Conservation (phyloP, 2,113 vertebrate genomes). For the Colius striatus region DNA sequence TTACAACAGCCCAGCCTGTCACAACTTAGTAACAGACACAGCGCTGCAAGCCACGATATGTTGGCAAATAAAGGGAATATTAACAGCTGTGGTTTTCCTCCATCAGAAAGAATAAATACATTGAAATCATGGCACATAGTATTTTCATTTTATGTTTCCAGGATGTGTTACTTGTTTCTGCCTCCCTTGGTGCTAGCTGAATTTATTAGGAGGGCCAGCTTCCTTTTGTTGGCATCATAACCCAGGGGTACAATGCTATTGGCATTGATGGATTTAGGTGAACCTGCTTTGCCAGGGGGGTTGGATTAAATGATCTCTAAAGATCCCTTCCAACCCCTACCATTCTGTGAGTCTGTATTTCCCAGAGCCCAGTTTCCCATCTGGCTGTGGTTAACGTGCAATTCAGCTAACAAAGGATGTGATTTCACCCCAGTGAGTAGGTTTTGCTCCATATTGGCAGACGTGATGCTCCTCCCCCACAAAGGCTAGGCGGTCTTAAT, state of each 20-base stretch:
- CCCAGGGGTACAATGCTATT: rapidly evolving
- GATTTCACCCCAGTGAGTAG: rapidly evolving
- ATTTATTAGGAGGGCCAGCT: rapidly evolving
- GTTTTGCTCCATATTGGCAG: neutral
- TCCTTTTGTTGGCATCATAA: neutral
- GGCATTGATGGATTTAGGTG: too few relatives aligned
- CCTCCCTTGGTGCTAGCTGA: neutral
- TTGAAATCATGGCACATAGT: neutral
- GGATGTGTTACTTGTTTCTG: rapidly evolving
- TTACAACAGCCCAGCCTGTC: neutral
- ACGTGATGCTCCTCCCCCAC: constrained; percentile 46
- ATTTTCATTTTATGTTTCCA: neutral
- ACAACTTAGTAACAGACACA: neutral
- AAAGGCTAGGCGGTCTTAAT: neutral
- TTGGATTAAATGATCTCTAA: too few relatives aligned
- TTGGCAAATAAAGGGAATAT: neutral
- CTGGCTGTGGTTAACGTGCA: neutral
- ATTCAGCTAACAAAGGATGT: neutral
- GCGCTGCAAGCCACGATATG: neutral
- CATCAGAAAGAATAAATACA: neutral
- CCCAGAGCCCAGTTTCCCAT: too few relatives aligned
- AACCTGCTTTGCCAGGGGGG: too few relatives aligned
- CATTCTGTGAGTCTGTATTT: too few relatives aligned
- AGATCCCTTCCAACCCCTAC: too few relatives aligned
- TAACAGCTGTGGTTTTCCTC: neutral